Evolutionary conservation across 1,140 invertebrate genomes (phyloP).

Genomic region (Oedothorax gibbosus): DNA sequence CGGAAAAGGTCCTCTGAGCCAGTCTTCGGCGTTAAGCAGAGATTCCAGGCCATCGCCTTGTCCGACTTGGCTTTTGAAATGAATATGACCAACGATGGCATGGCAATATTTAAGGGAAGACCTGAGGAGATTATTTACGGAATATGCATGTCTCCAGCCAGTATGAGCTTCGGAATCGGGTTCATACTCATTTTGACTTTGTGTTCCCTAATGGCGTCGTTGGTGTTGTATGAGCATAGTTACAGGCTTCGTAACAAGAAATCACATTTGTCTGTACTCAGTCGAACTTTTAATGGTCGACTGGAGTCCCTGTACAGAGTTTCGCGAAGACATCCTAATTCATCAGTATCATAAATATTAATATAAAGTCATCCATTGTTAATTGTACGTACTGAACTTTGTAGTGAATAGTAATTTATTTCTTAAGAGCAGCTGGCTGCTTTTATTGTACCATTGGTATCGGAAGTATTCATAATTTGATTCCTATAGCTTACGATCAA

Average conservation of each 20-base stretch:
- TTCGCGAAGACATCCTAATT: not conserved
- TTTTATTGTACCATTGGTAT: too few relatives aligned
- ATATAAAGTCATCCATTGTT: not conserved
- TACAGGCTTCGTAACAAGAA: slow-evolving; percentile 38
- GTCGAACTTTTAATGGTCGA: slow-evolving; percentile 32
- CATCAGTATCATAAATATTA: not conserved
- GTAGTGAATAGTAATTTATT: not conserved
- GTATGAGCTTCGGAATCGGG: slow-evolving; percentile 75
- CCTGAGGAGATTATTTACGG: slow-evolving; percentile 82
- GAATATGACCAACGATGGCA: slow-evolving; percentile 79
- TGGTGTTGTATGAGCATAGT: slow-evolving; percentile 36
- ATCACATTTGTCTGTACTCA: slow-evolving; percentile 35
- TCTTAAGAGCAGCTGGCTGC: slow-evolving; percentile 27
- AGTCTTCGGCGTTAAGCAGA: slow-evolving; percentile 86
- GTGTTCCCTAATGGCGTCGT: slow-evolving; percentile 46
- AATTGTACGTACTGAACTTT: not conserved
- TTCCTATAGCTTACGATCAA: too few relatives aligned
- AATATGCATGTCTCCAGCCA: slow-evolving; percentile 88
- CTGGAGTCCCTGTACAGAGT: slow-evolving; percentile 44
- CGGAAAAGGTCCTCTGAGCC: slow-evolving; percentile 73
- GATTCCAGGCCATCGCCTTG: slow-evolving; percentile 89
- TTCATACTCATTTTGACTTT: slow-evolving; percentile 49
- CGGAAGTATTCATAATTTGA: too few relatives aligned
- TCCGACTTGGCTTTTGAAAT: slow-evolving; percentile 90
- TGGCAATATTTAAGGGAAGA: slow-evolving; percentile 78